Evolutionary conservation across 2,113 vertebrate genomes (phyloP), one percentile per base, ranked within the genome.

Genomic region (Odontesthes bonariensis): DNA sequence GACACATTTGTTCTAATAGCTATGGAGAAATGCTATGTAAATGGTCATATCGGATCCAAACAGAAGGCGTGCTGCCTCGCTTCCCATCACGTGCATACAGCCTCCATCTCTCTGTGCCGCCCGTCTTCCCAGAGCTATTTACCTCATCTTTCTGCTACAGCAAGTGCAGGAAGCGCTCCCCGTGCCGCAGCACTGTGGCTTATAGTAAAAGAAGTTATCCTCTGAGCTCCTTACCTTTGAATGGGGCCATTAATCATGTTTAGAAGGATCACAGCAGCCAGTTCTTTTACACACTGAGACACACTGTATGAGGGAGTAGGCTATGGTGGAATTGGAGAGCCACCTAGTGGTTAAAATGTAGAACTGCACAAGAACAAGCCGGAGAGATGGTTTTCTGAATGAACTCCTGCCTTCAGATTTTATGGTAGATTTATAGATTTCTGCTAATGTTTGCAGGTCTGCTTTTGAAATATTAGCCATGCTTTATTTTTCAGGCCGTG

Each of bases 201-300:
- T 88, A 86, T 91, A 87, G 90, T 91, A 92, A 90, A 93, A 90
- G 81, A 89, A 91, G 92, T 87, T 91, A 89, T 92, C 88, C 90
- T 89, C 86, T 85, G 85, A 88, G 89, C 88, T 92, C 91, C 87
- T 89, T 89, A 91, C 89, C 88, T 90, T 86, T 89, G 90, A 92
- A 91, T 88, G 85, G 86, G 82, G 71, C 83, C 91, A 93, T 94
- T 94, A 92, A 92, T 94, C 91, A 92, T 87, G 77, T 82, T 91
- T 92, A 84, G 88, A 87, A 78, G 70, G 85, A 83, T 86, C 87
- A 83, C 88, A 87, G 81, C 69, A 82, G 79, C 86, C 74, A 54
- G 73, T 67, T 81, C 69, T 82, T 72, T 52, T 44, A 35, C 40
- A 66, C 61, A 57, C 70, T 19, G 1, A 61, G 19, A 55, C 59